A percentile compares a stretch with the other conserved stretches of the same genome.
Conservation (phyloP, 1,140 invertebrate genomes). For the Marisa cornuarietis region DNA sequence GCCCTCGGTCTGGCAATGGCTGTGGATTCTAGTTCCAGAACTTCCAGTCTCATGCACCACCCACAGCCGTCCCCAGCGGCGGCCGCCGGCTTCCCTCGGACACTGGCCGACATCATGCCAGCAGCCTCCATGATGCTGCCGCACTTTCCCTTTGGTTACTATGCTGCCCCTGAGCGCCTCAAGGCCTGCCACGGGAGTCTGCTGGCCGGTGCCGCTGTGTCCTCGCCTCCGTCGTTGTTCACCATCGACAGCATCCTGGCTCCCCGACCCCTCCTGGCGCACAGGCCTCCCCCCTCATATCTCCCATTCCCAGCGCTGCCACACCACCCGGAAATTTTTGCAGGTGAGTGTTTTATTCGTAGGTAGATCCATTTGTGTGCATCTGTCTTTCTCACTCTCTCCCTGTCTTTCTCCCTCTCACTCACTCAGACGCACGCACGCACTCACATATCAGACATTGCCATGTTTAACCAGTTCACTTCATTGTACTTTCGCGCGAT, state of each 20-base stretch:
- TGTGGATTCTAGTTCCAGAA: slow-evolving; percentile 14
- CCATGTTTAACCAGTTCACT: background rate
- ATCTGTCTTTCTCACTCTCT: background rate
- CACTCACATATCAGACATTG: background rate
- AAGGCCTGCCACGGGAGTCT: slow-evolving; percentile 41
- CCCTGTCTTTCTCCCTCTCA: background rate
- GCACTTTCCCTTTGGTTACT: slow-evolving; percentile 41
- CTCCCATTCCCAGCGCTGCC: slow-evolving; percentile 38
- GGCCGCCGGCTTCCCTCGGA: background rate
- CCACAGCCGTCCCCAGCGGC: background rate
- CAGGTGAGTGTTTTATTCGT: slow-evolving; percentile 26
- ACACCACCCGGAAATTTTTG: slow-evolving; percentile 41
- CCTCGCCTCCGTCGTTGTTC: slow-evolving; percentile 39
- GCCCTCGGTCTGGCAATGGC: slow-evolving; percentile 25
- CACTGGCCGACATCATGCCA: slow-evolving; percentile 22
- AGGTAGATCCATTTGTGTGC: slow-evolving; percentile 12
- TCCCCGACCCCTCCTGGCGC: slow-evolving; percentile 40
- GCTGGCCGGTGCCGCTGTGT: slow-evolving; percentile 28
- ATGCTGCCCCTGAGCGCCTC: slow-evolving; percentile 33
- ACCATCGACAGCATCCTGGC: slow-evolving; percentile 55
- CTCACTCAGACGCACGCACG: too few relatives aligned
- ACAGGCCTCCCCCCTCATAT: slow-evolving; percentile 30
- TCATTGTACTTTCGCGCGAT: background rate
- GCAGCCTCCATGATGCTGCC: slow-evolving; percentile 34
- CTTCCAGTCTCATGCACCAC: background rate